These are phyloP conservation scores for Centruroides vittatus DNA, from an alignment of 1,140 invertebrate species.

Conservation along the genomic window DNA sequence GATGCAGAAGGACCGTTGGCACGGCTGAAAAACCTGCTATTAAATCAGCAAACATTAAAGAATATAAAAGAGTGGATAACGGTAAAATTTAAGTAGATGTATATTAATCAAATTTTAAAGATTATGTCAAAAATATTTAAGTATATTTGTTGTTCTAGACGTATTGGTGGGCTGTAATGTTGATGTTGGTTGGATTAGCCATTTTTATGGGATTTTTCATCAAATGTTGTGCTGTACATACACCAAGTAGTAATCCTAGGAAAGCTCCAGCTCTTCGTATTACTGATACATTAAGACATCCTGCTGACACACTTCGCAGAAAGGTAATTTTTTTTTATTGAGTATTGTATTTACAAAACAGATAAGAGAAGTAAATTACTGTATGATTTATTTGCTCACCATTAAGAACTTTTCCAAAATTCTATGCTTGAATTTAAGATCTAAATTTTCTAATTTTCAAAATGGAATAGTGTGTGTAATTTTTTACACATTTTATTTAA, in stretches of 20 bases:
- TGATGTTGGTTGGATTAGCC: slow-evolving; percentile 80
- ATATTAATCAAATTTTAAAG: no score
- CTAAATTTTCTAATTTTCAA: no score
- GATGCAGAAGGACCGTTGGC: slow-evolving; percentile 96
- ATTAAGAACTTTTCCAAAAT: no score
- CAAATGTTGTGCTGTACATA: slow-evolving; percentile 98
- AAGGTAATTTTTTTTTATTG: slow-evolving; percentile 34
- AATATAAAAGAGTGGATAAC: slow-evolving; percentile 79
- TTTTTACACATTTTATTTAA: no score
- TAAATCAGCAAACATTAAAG: slow-evolving; percentile 76
- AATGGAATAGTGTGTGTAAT: no score
- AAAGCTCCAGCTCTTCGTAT: slow-evolving; percentile 69
- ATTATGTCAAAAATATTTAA: no score
- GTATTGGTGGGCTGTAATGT: slow-evolving; percentile 91
- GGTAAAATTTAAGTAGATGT: slow-evolving; percentile 27
- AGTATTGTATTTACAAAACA: no score
- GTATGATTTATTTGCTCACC: no score
- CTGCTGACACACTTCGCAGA: slow-evolving; percentile 72
- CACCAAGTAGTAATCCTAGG: slow-evolving; percentile 92
- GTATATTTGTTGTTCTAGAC: slow-evolving; percentile 39
- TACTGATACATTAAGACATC: slow-evolving; percentile 69
- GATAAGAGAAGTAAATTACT: no score
- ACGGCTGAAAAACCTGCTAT: slow-evolving; percentile 87
- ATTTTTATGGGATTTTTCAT: slow-evolving; percentile 98
- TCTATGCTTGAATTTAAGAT: no score